Conservation (phyloP, 2,797 vertebrate species). For the Chaetodon trifasciatus region DNA sequence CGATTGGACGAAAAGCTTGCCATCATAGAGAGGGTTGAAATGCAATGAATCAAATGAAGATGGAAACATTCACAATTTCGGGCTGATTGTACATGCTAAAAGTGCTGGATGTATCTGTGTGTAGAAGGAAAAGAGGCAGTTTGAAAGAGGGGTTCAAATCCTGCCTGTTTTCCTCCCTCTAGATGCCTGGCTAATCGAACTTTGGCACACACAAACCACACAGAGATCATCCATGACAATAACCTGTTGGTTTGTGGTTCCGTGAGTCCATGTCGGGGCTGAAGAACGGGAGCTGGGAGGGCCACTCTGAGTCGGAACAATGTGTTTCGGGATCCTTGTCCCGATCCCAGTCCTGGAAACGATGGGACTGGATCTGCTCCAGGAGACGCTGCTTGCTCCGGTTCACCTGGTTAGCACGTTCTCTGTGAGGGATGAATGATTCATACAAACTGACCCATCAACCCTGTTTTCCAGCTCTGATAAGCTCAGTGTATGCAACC, state of each 20-base stretch:
- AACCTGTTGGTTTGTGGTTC: constrained; percentile 71
- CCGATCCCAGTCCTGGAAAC: constrained; percentile 90
- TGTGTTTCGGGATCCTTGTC: constrained; percentile 88
- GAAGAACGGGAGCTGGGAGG: constrained; percentile 84
- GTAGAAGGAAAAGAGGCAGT: neutral
- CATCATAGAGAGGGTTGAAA: neutral
- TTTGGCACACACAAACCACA: neutral
- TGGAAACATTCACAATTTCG: neutral
- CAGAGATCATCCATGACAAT: neutral
- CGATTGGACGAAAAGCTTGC: neutral
- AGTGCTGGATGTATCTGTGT: neutral
- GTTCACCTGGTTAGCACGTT: constrained; percentile 88
- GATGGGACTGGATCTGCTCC: constrained; percentile 89
- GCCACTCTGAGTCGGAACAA: constrained; percentile 83
- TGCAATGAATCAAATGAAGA: no score
- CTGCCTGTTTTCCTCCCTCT: no score
- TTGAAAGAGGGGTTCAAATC: neutral
- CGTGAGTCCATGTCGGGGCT: constrained; percentile 88
- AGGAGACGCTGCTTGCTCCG: constrained; percentile 88
- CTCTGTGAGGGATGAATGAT: constrained; percentile 77
- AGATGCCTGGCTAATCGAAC: no score
- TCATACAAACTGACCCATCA: neutral
- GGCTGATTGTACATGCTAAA: neutral
- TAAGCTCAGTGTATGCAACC: accelerated
- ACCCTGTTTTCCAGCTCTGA: neutral